These are phyloP conservation scores for Clarias fuscus DNA, from an alignment of 2,797 vertebrate species.

Conservation along the genomic window DNA sequence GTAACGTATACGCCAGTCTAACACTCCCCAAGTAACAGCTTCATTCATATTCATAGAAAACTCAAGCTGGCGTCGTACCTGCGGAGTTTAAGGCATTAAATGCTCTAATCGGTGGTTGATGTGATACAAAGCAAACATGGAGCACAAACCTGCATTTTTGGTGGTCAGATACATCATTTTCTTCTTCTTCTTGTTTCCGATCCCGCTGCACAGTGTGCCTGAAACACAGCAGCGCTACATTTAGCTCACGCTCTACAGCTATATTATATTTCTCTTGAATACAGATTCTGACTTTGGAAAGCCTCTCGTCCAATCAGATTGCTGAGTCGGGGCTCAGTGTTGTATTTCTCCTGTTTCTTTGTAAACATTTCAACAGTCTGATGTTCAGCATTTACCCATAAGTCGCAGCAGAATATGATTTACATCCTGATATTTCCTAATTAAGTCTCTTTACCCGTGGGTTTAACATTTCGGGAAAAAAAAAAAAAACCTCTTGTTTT, in stretches of 20 bases:
- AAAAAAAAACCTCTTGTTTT: not conserved
- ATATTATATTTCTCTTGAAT: not conserved
- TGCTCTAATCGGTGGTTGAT: not conserved
- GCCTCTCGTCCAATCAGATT: too few relatives aligned
- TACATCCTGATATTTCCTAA: not conserved
- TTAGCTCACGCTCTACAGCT: not conserved
- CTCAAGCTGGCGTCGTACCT: not conserved
- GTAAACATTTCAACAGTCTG: too few relatives aligned
- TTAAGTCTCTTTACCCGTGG: not conserved
- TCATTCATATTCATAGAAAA: not conserved
- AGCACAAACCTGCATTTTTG: conserved; percentile 73
- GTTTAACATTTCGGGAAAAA: not conserved
- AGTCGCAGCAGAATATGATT: not conserved
- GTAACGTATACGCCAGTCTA: not conserved
- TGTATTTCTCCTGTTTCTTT: too few relatives aligned
- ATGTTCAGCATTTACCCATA: not conserved
- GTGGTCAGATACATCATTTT: conserved; percentile 94
- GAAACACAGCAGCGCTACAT: conserved; percentile 33
- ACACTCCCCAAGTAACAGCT: not conserved
- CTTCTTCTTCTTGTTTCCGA: conserved; percentile 93
- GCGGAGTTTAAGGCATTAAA: not conserved
- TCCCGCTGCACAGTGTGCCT: conserved; percentile 89
- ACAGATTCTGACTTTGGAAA: not conserved
- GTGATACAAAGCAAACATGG: not conserved
- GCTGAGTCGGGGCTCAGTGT: too few relatives aligned